These are phyloP conservation scores for Tachyglossus aculeatus DNA, from an alignment of 2,797 vertebrate genomes.

Conservation along the genomic window DNA sequence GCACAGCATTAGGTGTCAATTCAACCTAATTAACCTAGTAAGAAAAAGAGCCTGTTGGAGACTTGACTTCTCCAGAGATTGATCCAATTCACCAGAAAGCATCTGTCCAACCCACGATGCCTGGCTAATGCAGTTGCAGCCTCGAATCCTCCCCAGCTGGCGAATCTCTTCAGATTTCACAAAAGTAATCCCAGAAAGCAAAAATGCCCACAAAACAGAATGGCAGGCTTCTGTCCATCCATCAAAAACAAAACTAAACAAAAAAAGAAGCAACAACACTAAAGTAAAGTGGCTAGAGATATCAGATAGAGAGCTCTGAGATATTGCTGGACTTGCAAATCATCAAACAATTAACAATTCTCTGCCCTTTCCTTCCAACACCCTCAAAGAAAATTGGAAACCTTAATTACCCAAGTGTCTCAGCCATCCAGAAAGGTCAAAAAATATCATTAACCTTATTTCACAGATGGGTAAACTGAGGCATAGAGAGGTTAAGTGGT, in stretches of 20 bases:
- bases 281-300: not conserved
- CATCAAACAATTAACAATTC: not conserved
- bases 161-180: too few species aligned
- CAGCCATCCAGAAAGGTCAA: not conserved
- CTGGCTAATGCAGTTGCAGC: too few species aligned
- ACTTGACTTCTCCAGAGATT: too few species aligned
- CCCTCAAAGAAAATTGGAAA: not conserved
- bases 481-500: not conserved
- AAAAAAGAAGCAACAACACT: not conserved
- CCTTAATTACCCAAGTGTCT: not conserved
- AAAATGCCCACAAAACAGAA: too few species aligned
- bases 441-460: not conserved
- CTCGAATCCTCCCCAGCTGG: too few species aligned
- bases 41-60: too few species aligned
- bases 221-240: too few species aligned
- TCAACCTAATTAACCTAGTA: too few species aligned
- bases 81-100: too few species aligned
- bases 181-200: too few species aligned
- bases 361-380: not conserved
- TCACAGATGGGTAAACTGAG: slow-evolving; percentile 50
- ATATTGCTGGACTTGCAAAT: not conserved
- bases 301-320: not conserved
- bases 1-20: too few species aligned
- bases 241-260: not conserved
- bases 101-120: too few species aligned